Evolutionary conservation across 2,888 invertebrate species (phyloP).

Genomic region (Apamea crenata): DNA sequence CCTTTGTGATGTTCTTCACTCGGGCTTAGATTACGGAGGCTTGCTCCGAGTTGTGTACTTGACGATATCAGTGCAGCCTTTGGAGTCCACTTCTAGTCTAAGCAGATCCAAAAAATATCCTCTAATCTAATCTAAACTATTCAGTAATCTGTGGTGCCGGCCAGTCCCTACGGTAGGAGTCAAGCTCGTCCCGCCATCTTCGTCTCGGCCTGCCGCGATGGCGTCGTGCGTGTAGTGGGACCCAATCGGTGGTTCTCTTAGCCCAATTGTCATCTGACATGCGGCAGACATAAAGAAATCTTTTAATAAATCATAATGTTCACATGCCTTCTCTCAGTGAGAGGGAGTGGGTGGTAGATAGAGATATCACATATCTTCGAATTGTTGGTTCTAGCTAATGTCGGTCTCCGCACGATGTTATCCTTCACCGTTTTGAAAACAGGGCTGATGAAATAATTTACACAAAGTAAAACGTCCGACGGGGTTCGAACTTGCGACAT

Average conservation of each 20-base stretch:
- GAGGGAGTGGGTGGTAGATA: too few relatives aligned
- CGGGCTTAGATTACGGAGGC: constrained; percentile 15
- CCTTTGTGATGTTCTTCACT: constrained; percentile 47
- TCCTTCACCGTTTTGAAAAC: background rate
- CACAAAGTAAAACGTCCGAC: background rate
- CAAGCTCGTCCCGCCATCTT: too few relatives aligned
- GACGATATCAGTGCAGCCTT: constrained; percentile 11
- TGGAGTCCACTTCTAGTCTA: background rate
- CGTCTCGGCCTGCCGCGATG: too few relatives aligned
- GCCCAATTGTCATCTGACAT: too few relatives aligned
- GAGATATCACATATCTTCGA: too few relatives aligned
- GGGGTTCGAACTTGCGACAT: background rate
- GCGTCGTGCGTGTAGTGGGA: too few relatives aligned
- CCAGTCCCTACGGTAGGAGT: too few relatives aligned
- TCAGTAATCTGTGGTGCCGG: too few relatives aligned
- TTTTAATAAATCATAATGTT: background rate
- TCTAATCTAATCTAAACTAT: background rate
- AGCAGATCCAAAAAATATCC: background rate
- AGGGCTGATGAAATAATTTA: background rate
- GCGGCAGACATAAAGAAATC: background rate
- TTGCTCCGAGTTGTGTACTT: constrained; percentile 8
- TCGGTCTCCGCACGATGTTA: background rate
- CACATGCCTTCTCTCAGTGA: too few relatives aligned
- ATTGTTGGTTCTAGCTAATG: too few relatives aligned
- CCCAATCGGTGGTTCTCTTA: too few relatives aligned